These are phyloP conservation scores for Atta colombica DNA, from an alignment of 1,140 invertebrate genomes.

Conservation along the genomic window DNA sequence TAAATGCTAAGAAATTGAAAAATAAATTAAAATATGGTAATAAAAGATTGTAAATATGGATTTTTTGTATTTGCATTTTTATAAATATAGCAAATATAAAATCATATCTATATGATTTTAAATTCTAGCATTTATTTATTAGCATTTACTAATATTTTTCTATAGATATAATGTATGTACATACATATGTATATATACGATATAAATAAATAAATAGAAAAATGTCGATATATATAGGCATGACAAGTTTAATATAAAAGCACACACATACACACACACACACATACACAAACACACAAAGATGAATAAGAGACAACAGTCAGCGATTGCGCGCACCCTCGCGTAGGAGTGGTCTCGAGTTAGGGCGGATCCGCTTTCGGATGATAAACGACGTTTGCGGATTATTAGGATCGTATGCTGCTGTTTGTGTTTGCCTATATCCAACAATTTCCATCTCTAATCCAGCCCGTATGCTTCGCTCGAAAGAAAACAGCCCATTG, in stretches of 20 bases:
- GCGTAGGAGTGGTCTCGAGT: constrained; percentile 64
- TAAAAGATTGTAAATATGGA: constrained; percentile 64
- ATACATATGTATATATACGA: background rate
- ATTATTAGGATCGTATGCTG: constrained; percentile 78
- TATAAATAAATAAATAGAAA: background rate
- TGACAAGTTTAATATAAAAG: background rate
- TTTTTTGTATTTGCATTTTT: constrained; percentile 35
- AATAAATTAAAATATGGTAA: constrained; percentile 89
- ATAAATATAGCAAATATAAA: constrained; percentile 41
- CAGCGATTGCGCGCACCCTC: constrained; percentile 60
- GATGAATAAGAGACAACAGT: background rate
- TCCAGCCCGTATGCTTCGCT: constrained; percentile 79
- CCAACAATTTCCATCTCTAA: constrained; percentile 78
- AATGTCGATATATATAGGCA: constrained; percentile 1
- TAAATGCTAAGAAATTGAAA: constrained; percentile 96
- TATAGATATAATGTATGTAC: background rate
- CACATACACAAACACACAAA: background rate
- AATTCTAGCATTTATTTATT: background rate
- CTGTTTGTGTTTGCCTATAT: constrained; percentile 75
- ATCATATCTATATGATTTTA: background rate
- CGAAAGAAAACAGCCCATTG: constrained; percentile 15
- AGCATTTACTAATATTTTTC: background rate
- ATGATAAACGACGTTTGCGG: constrained; percentile 84
- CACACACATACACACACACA: background rate
- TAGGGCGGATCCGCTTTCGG: constrained; percentile 64